Percentiles rank a stretch among this genome's conserved stretches.
Evolutionary conservation across 2,888 invertebrate genomes (phyloP).

Genomic region (Odontomyia ornata): DNA sequence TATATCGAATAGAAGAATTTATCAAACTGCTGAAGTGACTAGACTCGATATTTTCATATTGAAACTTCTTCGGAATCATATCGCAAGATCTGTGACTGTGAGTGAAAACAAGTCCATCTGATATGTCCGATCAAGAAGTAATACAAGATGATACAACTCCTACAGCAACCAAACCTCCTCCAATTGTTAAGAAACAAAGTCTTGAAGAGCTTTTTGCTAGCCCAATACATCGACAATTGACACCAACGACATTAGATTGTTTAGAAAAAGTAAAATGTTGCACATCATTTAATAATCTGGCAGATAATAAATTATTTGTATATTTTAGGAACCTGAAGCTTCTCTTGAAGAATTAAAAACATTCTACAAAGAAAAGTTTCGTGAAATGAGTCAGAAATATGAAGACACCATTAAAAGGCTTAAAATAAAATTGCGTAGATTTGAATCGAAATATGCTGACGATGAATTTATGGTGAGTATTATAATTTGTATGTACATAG

Average conservation of each 20-base stretch:
- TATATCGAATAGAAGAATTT: no score
- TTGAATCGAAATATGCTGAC: slow-evolving; percentile 60
- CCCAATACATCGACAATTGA: slow-evolving; percentile 63
- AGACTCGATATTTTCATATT: no score
- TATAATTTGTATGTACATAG: background rate
- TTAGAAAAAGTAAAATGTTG: slow-evolving; percentile 21
- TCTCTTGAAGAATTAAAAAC: slow-evolving; percentile 56
- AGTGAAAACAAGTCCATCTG: slow-evolving; percentile 57
- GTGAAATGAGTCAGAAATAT: slow-evolving; percentile 58
- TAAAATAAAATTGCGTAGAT: slow-evolving; percentile 58
- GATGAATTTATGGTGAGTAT: slow-evolving; percentile 62
- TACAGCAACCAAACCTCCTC: slow-evolving; percentile 47
- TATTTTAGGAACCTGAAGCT: slow-evolving; percentile 56
- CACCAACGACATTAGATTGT: slow-evolving; percentile 54
- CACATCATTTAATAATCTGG: no score
- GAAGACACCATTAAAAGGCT: slow-evolving; percentile 58
- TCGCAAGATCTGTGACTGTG: no score
- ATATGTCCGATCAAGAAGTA: slow-evolving; percentile 61
- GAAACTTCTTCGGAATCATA: no score
- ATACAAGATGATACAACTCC: slow-evolving; percentile 56
- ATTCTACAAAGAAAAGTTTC: slow-evolving; percentile 61
- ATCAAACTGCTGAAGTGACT: no score
- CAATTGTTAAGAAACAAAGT: slow-evolving; percentile 58
- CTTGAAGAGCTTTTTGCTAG: slow-evolving; percentile 61
- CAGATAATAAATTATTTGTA: no score